Base-by-base conservation (phyloP, 2,888 invertebrate species). In the Drosophila macrospina region DNA sequence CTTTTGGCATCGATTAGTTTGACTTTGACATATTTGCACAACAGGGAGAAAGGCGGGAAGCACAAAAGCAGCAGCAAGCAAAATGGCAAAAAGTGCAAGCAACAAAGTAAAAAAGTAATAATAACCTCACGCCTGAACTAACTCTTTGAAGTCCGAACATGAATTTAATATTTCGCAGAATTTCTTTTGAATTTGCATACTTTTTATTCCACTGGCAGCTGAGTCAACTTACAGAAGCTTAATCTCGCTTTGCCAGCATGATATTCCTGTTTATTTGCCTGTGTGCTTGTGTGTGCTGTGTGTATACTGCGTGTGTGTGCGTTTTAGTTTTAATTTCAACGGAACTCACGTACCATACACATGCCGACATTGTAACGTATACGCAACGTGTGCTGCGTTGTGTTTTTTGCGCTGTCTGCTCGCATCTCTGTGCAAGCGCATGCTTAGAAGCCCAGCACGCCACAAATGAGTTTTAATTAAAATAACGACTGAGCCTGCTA, bases 381-480 rank as follows among this genome's bases (percentile, higher is more conserved):
- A 57, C 63, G 64, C 67, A 69, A 39, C 39, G 55, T 64, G 44
- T 34, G 44, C 34, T 42, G 11, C 24, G 20, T n/a, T 37, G 30
- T 52, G 28, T 57, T 44, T 59, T 13, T 16, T 16, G 4, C 11
- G 26, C 5, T 45, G 5, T 15, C 37, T 37, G 8, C 11, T 13
- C 34, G 13, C n/a, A n/a, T n/a, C n/a, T n/a, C n/a, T n/a, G n/a
- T 32, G 20, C 39, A 39, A 44, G 20, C 20, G 52, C 32, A 10
- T 50, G 56, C 26, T 57, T 34, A 42, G 47, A 68, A 59, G 24
- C 26, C 60, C 34, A 10, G 36, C 55, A 34, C 13, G 24, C 26
- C 54, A 67, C 67, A 73, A 78, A 60, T 66, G 63, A 69, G 48
- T 73, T 76, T 81, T 71, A 76, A 84, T 74, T 78, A 76, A 73